phyloP scores from a whole-genome alignment of 2,888 invertebrate species.

The Pyrgus malvae region DNA sequence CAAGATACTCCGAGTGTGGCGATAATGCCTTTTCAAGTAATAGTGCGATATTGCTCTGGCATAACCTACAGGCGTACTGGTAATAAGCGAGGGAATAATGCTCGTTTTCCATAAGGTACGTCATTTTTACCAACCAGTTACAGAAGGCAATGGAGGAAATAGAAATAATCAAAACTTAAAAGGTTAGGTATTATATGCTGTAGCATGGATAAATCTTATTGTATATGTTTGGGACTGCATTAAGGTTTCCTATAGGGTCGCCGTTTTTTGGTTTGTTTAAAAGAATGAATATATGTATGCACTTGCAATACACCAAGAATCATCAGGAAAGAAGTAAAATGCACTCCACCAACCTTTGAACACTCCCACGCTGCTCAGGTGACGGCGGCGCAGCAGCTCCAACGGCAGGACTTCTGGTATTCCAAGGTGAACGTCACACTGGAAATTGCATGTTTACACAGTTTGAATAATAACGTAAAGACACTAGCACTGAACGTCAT shows the following conservation, averaged over 20 bases:
- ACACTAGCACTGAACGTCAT: slow-evolving; percentile 6
- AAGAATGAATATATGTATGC: not conserved
- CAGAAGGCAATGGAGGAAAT: too few relatives aligned
- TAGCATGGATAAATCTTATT: too few relatives aligned
- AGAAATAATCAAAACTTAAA: too few relatives aligned
- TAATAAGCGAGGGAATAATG: not conserved
- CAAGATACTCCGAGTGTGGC: not conserved
- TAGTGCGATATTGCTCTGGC: not conserved
- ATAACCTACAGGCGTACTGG: not conserved
- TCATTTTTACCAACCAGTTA: too few relatives aligned
- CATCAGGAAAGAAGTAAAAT: not conserved
- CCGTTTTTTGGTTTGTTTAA: not conserved
- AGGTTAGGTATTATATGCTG: too few relatives aligned
- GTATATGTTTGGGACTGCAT: not conserved
- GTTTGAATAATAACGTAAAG: not conserved
- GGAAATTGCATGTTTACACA: not conserved
- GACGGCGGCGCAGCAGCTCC: not conserved
- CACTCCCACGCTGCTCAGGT: slow-evolving; percentile 21
- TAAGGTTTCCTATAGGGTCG: not conserved
- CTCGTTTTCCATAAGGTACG: not conserved
- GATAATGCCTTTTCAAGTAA: not conserved
- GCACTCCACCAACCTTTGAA: slow-evolving; percentile 24
- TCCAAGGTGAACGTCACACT: slow-evolving; percentile 5
- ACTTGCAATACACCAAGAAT: not conserved
- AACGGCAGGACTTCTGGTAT: not conserved